Evolutionary conservation across 1,140 invertebrate species (phyloP).

Genomic region (Pseudomyrmex concolor): DNA sequence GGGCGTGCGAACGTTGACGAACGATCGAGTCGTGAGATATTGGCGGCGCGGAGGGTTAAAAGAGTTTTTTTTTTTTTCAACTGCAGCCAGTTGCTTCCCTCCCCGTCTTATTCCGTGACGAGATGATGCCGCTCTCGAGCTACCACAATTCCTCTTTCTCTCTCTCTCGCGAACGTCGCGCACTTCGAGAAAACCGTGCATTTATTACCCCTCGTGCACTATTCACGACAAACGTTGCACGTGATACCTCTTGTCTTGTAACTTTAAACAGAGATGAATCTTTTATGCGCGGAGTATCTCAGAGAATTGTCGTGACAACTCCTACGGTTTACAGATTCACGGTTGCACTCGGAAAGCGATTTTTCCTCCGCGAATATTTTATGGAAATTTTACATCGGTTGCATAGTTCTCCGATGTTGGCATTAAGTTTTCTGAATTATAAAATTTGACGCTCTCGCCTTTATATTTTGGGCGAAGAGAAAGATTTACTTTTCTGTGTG

Average conservation of each 20-base stretch:
- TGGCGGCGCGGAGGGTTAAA: conserved; percentile 1
- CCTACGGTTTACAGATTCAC: conserved; percentile 16
- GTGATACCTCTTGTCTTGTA: conserved; percentile 36
- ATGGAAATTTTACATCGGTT: neutral
- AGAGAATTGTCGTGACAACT: conserved; percentile 34
- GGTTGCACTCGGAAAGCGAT: neutral
- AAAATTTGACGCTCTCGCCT: too few relatives aligned
- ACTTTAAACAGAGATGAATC: conserved; percentile 49
- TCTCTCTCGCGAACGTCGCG: neutral
- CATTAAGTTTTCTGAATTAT: too few relatives aligned
- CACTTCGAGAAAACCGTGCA: conserved; percentile 6
- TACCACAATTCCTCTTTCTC: neutral
- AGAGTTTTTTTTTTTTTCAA: conserved; percentile 32
- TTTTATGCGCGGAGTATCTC: conserved; percentile 24
- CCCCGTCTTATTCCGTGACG: conserved; percentile 8
- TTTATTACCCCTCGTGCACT: conserved; percentile 25
- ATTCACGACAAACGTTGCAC: conserved; percentile 20
- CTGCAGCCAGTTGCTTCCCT: neutral
- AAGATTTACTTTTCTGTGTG: neutral
- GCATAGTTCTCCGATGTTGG: neutral
- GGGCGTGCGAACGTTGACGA: conserved; percentile 41
- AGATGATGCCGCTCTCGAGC: conserved; percentile 9
- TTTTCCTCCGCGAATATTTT: conserved; percentile 20
- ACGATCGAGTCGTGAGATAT: conserved; percentile 56
- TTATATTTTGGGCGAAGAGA: too few relatives aligned